Evolutionary conservation across 1,140 invertebrate species (phyloP).

Genomic region (Diprion similis): DNA sequence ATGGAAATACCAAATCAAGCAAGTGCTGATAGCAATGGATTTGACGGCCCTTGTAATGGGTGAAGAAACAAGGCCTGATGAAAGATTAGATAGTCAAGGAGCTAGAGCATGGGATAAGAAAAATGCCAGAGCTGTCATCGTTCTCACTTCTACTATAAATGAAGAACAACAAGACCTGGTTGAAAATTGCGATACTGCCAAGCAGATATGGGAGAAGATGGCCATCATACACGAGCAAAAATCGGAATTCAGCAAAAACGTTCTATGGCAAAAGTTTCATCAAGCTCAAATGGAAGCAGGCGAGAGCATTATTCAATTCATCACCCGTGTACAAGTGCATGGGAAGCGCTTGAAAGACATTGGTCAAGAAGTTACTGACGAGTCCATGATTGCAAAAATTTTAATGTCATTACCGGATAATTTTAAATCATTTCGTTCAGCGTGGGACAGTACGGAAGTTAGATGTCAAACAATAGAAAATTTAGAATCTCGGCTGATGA

Average conservation of each 20-base stretch:
- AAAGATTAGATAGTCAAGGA: too few relatives aligned
- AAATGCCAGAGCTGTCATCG: slow-evolving; percentile 26
- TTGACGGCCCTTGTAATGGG: slow-evolving; percentile 16
- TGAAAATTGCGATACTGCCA: slow-evolving; percentile 22
- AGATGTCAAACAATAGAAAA: slow-evolving; percentile 19
- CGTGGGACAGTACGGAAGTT: slow-evolving; percentile 21
- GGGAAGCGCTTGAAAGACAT: too few relatives aligned
- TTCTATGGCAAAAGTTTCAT: slow-evolving; percentile 28
- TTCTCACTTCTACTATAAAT: slow-evolving; percentile 22
- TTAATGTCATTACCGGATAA: slow-evolving; percentile 10
- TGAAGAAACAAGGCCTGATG: slow-evolving; percentile 22
- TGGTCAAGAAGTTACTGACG: slow-evolving; percentile 23
- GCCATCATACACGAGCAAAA: slow-evolving; percentile 27
- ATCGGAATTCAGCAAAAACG: slow-evolving; percentile 25
- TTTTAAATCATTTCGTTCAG: slow-evolving; percentile 22
- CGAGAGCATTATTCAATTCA: too few relatives aligned
- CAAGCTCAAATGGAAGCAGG: slow-evolving; percentile 21
- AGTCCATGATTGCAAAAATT: slow-evolving; percentile 28
- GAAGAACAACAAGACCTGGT: slow-evolving; percentile 24
- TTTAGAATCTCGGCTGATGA: background rate
- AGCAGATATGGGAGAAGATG: slow-evolving; percentile 30
- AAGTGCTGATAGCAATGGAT: slow-evolving; percentile 24
- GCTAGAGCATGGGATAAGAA: slow-evolving; percentile 23
- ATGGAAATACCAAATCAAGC: slow-evolving; percentile 40
- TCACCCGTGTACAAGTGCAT: too few relatives aligned